Conservation (phyloP, 2,113 vertebrate genomes). For the Stegostoma tigrinum region DNA sequence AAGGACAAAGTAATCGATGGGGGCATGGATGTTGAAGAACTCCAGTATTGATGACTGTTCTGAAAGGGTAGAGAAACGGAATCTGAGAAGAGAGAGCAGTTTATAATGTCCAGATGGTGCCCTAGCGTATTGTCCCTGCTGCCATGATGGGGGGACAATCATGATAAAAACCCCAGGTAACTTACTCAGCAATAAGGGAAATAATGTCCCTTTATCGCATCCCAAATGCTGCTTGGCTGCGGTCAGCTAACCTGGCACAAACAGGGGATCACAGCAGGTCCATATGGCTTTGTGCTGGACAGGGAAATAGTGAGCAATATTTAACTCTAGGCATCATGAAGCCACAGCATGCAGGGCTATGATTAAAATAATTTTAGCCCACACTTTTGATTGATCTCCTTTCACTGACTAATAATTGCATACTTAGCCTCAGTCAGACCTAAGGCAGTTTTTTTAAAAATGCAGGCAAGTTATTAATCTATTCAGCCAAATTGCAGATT, state of each 20-base stretch:
- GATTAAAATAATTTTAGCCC: neutral
- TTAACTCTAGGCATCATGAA: neutral
- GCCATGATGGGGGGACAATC: neutral
- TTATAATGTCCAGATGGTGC: neutral
- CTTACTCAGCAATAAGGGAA: neutral
- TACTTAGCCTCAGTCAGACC: neutral
- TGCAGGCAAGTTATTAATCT: neutral
- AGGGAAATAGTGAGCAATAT: neutral
- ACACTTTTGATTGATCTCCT: neutral
- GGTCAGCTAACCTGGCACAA: neutral
- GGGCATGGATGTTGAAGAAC: neutral
- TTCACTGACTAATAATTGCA: neutral
- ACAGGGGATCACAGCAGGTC: neutral
- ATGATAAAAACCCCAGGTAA: neutral
- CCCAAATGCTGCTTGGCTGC: neutral
- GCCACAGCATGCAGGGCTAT: neutral
- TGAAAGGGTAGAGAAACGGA: neutral
- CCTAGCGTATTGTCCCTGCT: neutral
- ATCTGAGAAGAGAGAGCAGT: neutral
- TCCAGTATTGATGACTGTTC: neutral
- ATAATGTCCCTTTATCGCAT: neutral
- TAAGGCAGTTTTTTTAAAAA: neutral
- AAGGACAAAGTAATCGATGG: neutral
- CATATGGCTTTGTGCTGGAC: neutral
- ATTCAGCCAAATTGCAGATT: neutral